phyloP scores from a whole-genome alignment of 1,140 invertebrate genomes.

The Aphelinus certus region DNA sequence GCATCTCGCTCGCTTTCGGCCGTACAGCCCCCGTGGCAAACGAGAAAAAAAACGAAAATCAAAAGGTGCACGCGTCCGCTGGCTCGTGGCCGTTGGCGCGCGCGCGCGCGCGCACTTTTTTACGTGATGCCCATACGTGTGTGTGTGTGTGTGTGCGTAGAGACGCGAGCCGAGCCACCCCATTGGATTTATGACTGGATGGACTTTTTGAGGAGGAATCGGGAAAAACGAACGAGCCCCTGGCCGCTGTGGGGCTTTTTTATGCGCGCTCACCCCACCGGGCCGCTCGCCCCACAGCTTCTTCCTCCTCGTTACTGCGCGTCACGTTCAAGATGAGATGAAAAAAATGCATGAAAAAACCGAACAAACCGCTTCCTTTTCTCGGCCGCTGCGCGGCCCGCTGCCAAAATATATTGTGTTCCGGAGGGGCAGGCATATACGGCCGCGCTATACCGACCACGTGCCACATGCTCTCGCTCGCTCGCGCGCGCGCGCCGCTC shows the following conservation, averaged over 20 bases:
- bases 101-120: constrained; percentile 40
- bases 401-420: not conserved
- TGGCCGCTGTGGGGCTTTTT: constrained; percentile 6
- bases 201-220: constrained; percentile 53
- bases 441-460: constrained; percentile 53
- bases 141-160: constrained; percentile 33
- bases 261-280: not conserved
- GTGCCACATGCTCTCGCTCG: constrained; percentile 53
- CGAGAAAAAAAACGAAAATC: constrained; percentile 31
- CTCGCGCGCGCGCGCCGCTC: constrained; percentile 37
- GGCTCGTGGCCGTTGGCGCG: constrained; percentile 45
- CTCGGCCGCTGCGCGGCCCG: constrained; percentile 32
- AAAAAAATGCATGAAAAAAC: constrained; percentile 45
- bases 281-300: constrained; percentile 5
- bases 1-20: too few relatives aligned
- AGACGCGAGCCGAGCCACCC: not conserved
- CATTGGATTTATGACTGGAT: constrained; percentile 42
- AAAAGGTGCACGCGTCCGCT: constrained; percentile 1
- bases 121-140: constrained; percentile 12
- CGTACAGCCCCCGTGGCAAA: too few relatives aligned
- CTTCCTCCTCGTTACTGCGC: constrained; percentile 15
- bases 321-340: constrained; percentile 34
- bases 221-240: constrained; percentile 45
- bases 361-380: constrained; percentile 55
- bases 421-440: constrained; percentile 16